These are phyloP conservation scores for Zaprionus lineosus DNA, from an alignment of 2,888 invertebrate species.

Conservation along the genomic window DNA sequence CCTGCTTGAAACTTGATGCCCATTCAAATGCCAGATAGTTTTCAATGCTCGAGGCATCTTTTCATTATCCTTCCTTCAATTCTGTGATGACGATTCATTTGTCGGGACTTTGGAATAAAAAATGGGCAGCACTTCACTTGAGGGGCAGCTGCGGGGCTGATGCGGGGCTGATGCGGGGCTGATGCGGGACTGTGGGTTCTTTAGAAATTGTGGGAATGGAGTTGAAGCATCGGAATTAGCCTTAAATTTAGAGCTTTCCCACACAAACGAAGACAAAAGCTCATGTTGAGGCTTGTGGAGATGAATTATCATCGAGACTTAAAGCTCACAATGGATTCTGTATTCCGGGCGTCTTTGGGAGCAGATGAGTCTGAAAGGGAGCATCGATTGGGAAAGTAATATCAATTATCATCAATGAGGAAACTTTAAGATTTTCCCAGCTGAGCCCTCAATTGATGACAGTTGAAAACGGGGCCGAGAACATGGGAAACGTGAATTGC, in stretches of 20 bases:
- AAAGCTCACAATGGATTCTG: slow-evolving; percentile 24
- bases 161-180: no score
- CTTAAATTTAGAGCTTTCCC: slow-evolving; percentile 46
- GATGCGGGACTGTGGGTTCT: no score
- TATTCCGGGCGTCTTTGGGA: no score
- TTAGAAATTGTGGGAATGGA: no score
- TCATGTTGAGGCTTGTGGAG: background rate
- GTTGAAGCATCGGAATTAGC: slow-evolving; percentile 5
- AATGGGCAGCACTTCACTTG: slow-evolving; percentile 7
- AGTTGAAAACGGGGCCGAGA: slow-evolving; percentile 27
- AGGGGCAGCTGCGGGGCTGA: background rate
- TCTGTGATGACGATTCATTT: slow-evolving; percentile 6
- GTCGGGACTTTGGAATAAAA: background rate
- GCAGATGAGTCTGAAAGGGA: no score
- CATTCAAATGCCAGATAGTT: slow-evolving; percentile 41
- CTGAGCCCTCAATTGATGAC: slow-evolving; percentile 36
- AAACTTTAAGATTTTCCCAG: slow-evolving; percentile 27
- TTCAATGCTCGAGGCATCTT: slow-evolving; percentile 30
- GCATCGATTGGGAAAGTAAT: slow-evolving; percentile 62
- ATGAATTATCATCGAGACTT: slow-evolving; percentile 39
- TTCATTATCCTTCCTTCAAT: background rate
- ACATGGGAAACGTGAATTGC: slow-evolving; percentile 67
- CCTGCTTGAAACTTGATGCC: slow-evolving; percentile 69
- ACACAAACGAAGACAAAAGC: slow-evolving; percentile 33
- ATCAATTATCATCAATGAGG: slow-evolving; percentile 62